Conservation (phyloP, 2,888 invertebrate genomes). For the Criorhina ranunculi region DNA sequence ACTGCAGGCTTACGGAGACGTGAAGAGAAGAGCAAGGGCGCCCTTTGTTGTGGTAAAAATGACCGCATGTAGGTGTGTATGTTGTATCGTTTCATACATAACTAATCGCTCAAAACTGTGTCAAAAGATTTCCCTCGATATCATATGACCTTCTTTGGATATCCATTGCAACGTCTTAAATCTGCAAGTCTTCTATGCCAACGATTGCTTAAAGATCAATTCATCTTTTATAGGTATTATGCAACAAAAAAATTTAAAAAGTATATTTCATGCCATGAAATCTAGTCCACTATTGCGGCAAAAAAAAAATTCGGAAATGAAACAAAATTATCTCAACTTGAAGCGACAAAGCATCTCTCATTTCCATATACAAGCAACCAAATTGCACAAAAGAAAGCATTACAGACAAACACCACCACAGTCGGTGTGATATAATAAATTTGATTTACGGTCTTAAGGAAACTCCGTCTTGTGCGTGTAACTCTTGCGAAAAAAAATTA, state of each 20-base stretch:
- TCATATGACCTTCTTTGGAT: background rate
- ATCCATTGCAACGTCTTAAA: background rate
- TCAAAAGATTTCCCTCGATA: no score
- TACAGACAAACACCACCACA: background rate
- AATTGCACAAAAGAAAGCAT: background rate
- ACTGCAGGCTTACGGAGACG: no score
- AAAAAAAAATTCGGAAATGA: background rate
- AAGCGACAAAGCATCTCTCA: background rate
- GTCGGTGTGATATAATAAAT: conserved; percentile 32
- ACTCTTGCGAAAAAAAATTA: conserved; percentile 11
- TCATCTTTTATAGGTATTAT: background rate
- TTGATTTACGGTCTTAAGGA: conserved; percentile 17
- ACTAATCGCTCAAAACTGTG: no score
- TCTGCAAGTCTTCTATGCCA: background rate
- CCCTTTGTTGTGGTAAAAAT: no score
- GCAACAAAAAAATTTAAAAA: background rate
- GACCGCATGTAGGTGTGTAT: no score
- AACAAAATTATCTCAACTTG: background rate
- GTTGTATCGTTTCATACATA: no score
- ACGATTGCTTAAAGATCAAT: background rate
- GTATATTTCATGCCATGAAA: background rate
- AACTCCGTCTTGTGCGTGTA: background rate
- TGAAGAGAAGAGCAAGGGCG: no score
- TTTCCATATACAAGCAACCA: conserved; percentile 14
- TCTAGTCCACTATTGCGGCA: background rate